phyloP scores from a whole-genome alignment of 2,113 vertebrate species.

The Oreochromis tanganicae region DNA sequence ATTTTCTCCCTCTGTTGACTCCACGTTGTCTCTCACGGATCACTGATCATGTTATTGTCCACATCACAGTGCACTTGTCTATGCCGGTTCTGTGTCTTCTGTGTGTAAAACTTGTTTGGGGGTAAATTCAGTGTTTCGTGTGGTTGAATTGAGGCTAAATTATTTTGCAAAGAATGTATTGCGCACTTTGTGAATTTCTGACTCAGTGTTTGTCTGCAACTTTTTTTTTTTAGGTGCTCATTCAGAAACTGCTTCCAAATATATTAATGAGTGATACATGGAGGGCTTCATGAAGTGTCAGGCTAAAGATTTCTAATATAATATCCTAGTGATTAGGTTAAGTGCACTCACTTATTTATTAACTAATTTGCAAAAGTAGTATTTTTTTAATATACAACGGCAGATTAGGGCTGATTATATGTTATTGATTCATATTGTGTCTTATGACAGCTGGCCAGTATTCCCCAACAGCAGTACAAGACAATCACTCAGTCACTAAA shows the following conservation, averaged over 20 bases:
- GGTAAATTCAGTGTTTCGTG: neutral
- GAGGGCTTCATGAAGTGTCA: neutral
- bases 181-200: neutral
- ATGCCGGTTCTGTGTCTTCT: neutral
- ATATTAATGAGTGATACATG: neutral
- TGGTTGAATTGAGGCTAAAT: neutral
- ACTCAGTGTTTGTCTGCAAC: neutral
- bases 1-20: neutral
- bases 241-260: neutral
- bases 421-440: neutral
- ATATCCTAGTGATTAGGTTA: neutral
- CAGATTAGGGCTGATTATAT: neutral
- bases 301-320: neutral
- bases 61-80: neutral
- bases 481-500: neutral
- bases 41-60: neutral
- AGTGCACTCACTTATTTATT: neutral
- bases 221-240: neutral
- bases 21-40: neutral
- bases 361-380: neutral
- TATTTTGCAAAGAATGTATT: slow-evolving; percentile 7
- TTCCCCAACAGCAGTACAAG: neutral
- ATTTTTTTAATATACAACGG: neutral
- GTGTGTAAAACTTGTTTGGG: neutral
- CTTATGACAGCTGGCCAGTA: neutral